A percentile compares a stretch with the other conserved stretches of the same genome.
Conservation (phyloP, 2,113 vertebrate genomes). For the Toxotes jaculatrix region DNA sequence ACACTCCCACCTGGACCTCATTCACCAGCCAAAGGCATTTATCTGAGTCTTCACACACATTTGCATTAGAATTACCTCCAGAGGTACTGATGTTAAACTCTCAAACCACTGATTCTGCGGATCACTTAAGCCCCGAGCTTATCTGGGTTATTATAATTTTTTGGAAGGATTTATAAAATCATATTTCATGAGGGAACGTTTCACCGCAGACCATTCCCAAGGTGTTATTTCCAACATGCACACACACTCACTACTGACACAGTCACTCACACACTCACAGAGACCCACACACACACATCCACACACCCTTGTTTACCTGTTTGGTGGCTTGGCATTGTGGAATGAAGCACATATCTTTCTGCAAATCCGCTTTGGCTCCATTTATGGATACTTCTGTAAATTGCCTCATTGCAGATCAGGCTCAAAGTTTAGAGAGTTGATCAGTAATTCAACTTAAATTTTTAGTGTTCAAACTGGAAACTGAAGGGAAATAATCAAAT, state of each 20-base stretch:
- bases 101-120: slow-evolving; percentile 82
- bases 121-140: slow-evolving; percentile 82
- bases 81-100: slow-evolving; percentile 84
- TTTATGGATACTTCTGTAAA: slow-evolving; percentile 74
- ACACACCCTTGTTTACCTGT: slow-evolving; percentile 78
- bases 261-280: slow-evolving; percentile 17
- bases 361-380: slow-evolving; percentile 80
- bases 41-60: slow-evolving; percentile 80
- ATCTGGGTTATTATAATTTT: slow-evolving; percentile 84
- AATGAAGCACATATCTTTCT: slow-evolving; percentile 72
- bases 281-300: slow-evolving; percentile 32
- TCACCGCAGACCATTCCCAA: slow-evolving; percentile 76
- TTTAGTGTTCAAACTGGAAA: slow-evolving; percentile 21
- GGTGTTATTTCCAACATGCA: slow-evolving; percentile 72
- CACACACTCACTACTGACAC: background rate
- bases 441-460: slow-evolving; percentile 66
- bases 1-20: slow-evolving; percentile 79
- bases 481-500: slow-evolving; percentile 13
- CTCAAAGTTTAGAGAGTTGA: slow-evolving; percentile 75
- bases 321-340: slow-evolving; percentile 76
- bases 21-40: slow-evolving; percentile 80
- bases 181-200: slow-evolving; percentile 77
- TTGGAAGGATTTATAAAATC: slow-evolving; percentile 82
- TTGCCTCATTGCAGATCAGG: slow-evolving; percentile 68
- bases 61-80: slow-evolving; percentile 84